phyloP scores from a whole-genome alignment of 2,888 invertebrate genomes.

The Heteromyza rotundicornis region DNA sequence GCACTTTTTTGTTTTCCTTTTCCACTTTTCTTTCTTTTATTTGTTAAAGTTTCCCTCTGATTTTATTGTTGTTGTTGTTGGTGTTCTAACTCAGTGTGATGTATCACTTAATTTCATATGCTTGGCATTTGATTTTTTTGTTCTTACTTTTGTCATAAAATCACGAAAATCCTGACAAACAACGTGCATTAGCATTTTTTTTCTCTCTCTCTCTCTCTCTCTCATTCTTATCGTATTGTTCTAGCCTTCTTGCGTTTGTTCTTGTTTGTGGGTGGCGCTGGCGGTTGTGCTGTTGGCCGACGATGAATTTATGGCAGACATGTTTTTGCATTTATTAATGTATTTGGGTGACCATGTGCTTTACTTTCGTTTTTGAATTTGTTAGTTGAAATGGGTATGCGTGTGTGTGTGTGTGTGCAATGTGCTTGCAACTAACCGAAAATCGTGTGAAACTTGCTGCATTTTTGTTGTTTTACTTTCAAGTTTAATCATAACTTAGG shows the following conservation, averaged over 20 bases:
- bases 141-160: not conserved
- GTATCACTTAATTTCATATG: constrained; percentile 23
- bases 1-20: no score
- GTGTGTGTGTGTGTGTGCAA: not conserved
- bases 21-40: no score
- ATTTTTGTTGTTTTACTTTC: not conserved
- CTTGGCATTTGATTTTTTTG: constrained; percentile 12
- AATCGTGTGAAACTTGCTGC: not conserved
- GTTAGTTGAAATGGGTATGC: not conserved
- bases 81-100: constrained; percentile 12
- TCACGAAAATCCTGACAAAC: constrained; percentile 3
- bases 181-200: not conserved
- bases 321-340: constrained; percentile 7
- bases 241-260: no score
- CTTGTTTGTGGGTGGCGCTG: no score
- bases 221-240: not conserved
- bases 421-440: not conserved
- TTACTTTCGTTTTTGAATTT: not conserved
- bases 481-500: constrained; percentile 16
- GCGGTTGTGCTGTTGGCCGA: not conserved
- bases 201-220: not conserved
- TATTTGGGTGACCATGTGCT: not conserved
- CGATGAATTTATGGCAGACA: constrained; percentile 15
- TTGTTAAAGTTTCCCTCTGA: no score
- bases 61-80: not conserved